Evolutionary conservation across 1,140 invertebrate genomes (phyloP).

Genomic region (Sitophilus oryzae): DNA sequence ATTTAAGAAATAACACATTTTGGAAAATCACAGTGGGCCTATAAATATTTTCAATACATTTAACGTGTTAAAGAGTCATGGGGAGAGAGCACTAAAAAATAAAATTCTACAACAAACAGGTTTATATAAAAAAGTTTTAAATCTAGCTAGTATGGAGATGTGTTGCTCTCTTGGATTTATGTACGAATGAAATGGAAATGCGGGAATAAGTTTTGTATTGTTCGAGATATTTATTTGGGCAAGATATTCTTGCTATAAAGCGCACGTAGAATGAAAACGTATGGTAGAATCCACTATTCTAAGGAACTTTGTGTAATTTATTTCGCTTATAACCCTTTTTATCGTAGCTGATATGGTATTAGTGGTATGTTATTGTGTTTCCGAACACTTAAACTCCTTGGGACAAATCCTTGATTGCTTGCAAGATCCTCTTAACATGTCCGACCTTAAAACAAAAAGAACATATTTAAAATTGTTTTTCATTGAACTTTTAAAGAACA

Average conservation of each 20-base stretch:
- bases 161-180: too few species aligned
- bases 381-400: constrained; percentile 31
- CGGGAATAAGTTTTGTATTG: too few species aligned
- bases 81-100: not conserved
- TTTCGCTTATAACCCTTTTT: constrained; percentile 21
- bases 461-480: too few species aligned
- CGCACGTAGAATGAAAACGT: constrained; percentile 16
- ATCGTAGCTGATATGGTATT: constrained; percentile 13
- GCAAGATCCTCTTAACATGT: constrained; percentile 88
- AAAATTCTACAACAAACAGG: not conserved
- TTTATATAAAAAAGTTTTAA: not conserved
- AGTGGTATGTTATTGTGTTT: not conserved
- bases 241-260: too few species aligned
- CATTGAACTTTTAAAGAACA: too few species aligned
- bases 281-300: constrained; percentile 6
- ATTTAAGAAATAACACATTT: constrained; percentile 22
- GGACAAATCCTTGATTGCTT: constrained; percentile 81
- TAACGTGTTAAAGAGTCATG: not conserved
- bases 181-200: too few species aligned
- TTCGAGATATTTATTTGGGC: too few species aligned
- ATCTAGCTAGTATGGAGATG: not conserved
- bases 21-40: constrained; percentile 24
- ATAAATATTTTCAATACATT: constrained; percentile 20
- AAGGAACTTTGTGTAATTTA: constrained; percentile 10
- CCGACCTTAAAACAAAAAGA: constrained; percentile 48